Base-by-base conservation (phyloP, 2,888 invertebrate species). In the Tetranychus piercei region DNA sequence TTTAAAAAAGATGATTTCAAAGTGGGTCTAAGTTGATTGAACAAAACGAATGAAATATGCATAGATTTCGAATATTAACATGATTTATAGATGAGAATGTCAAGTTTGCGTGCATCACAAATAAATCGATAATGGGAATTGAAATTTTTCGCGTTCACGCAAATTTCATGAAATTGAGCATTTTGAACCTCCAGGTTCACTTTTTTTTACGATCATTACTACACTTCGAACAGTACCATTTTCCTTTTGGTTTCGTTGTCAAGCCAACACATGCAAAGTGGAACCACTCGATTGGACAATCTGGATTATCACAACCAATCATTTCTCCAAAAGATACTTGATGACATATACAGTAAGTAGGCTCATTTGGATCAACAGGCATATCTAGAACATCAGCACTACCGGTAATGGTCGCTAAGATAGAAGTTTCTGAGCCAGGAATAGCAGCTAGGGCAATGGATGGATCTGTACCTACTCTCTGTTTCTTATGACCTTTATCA, bases 251-350 rank as follows among this genome's bases (percentile, higher is more conserved):
- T 82, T 94, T 94, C 74, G 89, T 90, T 74, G 90, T 90, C 72
- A 94, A 86, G 74, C 90, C 90, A 72, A 94, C 93, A 83, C 94
- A 94, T 9, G 91, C 91, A 83, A 94, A 94, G 83, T 94, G 94
- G 84, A 94, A 94, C 94, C 94, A 94, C 83, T 94, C 94, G 77
- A 94, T 92, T 7, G 90, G 89, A 76, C 79, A 79, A 34, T 91
- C 91, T 73, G 88, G 88, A 83, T 94, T 94, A 84, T 95, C 94
- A 86, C 94, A 95, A 78, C 91, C 92, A 81, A 95, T 93, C 94
- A 95, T 95, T 85, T 94, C 92, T 75, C 94, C 94, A 80, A 93
- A 94, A 5, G 94, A 94, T 73, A 91, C 91, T 87, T 97, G 96
- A 83, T 96, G 94, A 81, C 97, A 99, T 66, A 95, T 85, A 82